phyloP scores from a whole-genome alignment of 2,888 invertebrate species.

The Andrena bucephala region DNA sequence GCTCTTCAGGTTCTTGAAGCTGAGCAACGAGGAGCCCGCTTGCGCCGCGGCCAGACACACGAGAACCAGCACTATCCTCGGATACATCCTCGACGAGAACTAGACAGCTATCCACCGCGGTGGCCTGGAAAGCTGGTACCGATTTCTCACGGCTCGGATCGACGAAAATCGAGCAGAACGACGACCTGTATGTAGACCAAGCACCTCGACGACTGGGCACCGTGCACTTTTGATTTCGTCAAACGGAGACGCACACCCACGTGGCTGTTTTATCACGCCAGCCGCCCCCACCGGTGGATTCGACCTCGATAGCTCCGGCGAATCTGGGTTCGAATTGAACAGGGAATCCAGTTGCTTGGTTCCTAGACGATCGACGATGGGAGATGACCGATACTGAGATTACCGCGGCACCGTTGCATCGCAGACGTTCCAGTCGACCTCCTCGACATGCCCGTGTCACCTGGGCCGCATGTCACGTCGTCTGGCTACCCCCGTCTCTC shows the following conservation, averaged over 20 bases:
- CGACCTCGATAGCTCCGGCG: slow-evolving; percentile 46
- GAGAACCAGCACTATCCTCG: slow-evolving; percentile 59
- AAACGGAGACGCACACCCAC: slow-evolving; percentile 45
- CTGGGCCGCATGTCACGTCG: slow-evolving; percentile 31
- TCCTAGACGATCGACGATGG: background rate
- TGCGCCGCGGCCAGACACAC: slow-evolving; percentile 62
- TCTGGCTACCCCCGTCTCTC: background rate
- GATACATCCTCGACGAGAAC: slow-evolving; percentile 65
- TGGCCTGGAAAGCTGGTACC: background rate
- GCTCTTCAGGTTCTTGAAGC: slow-evolving; percentile 75
- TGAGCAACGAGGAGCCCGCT: slow-evolving; percentile 71
- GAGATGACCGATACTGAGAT: slow-evolving; percentile 7
- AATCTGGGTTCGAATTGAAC: slow-evolving; percentile 31
- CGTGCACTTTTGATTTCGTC: slow-evolving; percentile 65
- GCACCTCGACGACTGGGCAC: background rate
- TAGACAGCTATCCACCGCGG: background rate
- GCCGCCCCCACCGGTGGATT: slow-evolving; percentile 76
- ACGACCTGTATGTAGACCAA: slow-evolving; percentile 33
- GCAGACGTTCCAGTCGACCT: slow-evolving; percentile 22
- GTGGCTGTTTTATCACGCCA: slow-evolving; percentile 62
- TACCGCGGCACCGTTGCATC: slow-evolving; percentile 28
- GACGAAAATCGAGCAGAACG: background rate
- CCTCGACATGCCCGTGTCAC: slow-evolving; percentile 32
- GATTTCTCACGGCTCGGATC: background rate
- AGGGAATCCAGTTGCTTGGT: background rate